Percentiles rank a stretch among this genome's conserved stretches.
These are phyloP conservation scores for Rhynchomys soricoides DNA, from an alignment of 2,113 vertebrate species.

Conservation along the genomic window DNA sequence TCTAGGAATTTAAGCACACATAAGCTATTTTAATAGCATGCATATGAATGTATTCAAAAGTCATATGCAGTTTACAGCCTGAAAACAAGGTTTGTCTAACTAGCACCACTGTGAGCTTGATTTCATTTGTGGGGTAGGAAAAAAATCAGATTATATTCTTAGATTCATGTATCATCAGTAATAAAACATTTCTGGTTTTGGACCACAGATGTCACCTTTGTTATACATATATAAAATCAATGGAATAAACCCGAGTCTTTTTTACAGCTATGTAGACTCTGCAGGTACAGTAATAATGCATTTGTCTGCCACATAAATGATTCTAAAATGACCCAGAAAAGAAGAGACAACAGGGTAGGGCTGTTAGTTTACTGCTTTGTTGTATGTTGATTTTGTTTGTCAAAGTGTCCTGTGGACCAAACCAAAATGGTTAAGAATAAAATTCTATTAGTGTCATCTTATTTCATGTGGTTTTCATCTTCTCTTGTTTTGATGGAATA, in stretches of 20 bases:
- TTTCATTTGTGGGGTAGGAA: not conserved
- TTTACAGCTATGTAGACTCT: constrained; percentile 37
- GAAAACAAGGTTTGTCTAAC: constrained; percentile 70
- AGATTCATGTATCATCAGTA: constrained; percentile 70
- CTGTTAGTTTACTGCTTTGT: not conserved
- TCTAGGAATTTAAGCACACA: constrained; percentile 56
- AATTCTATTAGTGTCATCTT: not conserved
- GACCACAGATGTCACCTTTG: constrained; percentile 62
- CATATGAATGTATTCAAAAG: constrained; percentile 79
- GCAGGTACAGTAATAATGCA: constrained; percentile 52
- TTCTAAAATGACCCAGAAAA: constrained; percentile 40
- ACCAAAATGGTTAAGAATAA: constrained; percentile 17
- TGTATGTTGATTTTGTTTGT: not conserved
- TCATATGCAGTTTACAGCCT: constrained; percentile 69
- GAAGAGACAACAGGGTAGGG: not conserved
- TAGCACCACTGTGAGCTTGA: constrained; percentile 56
- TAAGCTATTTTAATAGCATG: constrained; percentile 74
- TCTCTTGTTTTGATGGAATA: not conserved
- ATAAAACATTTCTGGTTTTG: constrained; percentile 70
- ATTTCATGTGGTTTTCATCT: not conserved
- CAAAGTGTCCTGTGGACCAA: not conserved
- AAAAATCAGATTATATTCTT: constrained; percentile 76
- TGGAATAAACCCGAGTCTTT: constrained; percentile 37
- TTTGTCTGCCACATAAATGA: constrained; percentile 45
- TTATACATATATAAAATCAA: constrained; percentile 79